Percentiles rank a stretch among this genome's conserved stretches.
These are phyloP conservation scores for Furcifer pardalis DNA, from an alignment of 2,797 vertebrate species.

Conservation along the genomic window DNA sequence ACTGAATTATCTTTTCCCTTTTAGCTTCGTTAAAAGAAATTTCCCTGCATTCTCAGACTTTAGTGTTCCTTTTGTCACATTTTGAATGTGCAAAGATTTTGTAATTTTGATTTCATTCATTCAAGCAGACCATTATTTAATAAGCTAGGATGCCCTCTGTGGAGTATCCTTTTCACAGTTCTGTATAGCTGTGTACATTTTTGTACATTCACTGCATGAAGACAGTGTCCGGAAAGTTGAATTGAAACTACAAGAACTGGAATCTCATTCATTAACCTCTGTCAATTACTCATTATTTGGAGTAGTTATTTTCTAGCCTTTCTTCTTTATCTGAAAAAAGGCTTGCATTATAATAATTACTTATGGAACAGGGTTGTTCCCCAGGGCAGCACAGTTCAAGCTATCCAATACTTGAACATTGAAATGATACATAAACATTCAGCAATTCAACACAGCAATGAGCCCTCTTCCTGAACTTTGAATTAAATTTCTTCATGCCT, in stretches of 20 bases:
- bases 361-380: not conserved
- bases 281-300: not conserved
- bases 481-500: not conserved
- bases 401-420: not conserved
- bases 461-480: not conserved
- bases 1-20: not conserved
- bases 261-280: not conserved
- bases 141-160: not conserved
- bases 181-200: not conserved
- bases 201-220: not conserved
- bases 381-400: not conserved
- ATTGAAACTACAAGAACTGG: not conserved
- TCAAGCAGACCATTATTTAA: not conserved
- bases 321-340: not conserved
- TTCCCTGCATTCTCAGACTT: not conserved
- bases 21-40: not conserved
- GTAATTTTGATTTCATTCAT: slow-evolving; percentile 11
- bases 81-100: not conserved
- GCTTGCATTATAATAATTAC: not conserved
- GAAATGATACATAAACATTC: not conserved
- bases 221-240: not conserved
- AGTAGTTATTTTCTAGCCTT: not conserved
- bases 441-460: not conserved
- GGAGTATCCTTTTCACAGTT: not conserved
- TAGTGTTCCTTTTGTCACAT: not conserved